Base-by-base conservation (phyloP, 2,888 invertebrate genomes). In the Sipunculus nudus region DNA sequence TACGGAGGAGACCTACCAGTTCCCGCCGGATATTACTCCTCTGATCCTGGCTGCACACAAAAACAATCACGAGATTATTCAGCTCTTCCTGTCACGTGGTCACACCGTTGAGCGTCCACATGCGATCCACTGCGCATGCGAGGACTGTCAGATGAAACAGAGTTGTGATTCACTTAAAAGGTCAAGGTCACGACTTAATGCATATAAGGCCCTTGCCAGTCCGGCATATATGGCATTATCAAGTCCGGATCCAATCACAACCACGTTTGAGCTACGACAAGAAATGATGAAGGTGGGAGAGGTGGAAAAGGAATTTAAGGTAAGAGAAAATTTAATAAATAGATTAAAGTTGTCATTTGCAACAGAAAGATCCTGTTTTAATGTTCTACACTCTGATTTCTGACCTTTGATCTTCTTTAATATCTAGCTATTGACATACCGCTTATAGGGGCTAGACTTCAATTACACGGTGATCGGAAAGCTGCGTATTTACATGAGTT, bases 41-140 rank as follows among this genome's bases (percentile, higher is more conserved):
- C 79, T 90, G 25, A 86, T 88, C 41, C 81, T 90, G 21, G 90
- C 90, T 1, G 89, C 90, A 0, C 88, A 89, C 70, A 84, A 85
- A 63, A 89, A 89, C 0, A 88, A 88, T 73, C 89, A 87, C 71
- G 89, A 89, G 72, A 86, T 89, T 23, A 88, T 90, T 40, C 85
- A 87, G 62, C 75, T 88, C 69, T 83, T 90, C 40, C 84, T 89
- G n/a, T 84, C 86, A 38, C 84, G 89, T 19, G 88, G 88, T 0
- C 89, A 90, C 73, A 80, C 74, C 2, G 86, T 90, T 19, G 75
- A 76, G 0, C 85, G 85, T 63, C 89, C 90, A 0, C 90, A 90
- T 78, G 64, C 66, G 46, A 64, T 70, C 19, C 47, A 63, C 26
- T 72, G 72, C 41, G 56, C 52, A 40, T 73, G 72, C 46, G 32